These are phyloP conservation scores for Morpho achilles DNA, from an alignment of 2,888 invertebrate genomes.

Conservation along the genomic window DNA sequence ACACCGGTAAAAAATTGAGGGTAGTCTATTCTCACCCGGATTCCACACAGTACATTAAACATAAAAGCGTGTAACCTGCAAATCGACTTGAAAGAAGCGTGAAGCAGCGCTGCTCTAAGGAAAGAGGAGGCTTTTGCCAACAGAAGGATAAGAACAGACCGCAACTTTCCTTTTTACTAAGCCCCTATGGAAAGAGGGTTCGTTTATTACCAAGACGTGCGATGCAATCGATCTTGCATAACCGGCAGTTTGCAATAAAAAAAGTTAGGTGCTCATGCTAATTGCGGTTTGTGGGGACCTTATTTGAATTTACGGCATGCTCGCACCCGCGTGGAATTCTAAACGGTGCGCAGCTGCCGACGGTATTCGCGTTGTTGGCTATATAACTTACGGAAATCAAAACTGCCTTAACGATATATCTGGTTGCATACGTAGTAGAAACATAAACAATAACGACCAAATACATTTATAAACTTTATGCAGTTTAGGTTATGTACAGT, in stretches of 20 bases:
- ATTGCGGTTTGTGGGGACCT: conserved; percentile 66
- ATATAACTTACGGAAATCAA: conserved; percentile 43
- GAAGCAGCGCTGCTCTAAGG: no score
- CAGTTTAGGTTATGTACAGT: no score
- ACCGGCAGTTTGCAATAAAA: conserved; percentile 38
- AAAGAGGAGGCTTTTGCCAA: no score
- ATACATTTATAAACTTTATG: no score
- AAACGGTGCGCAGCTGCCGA: conserved; percentile 52
- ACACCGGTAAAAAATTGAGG: no score
- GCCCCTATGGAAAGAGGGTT: neutral
- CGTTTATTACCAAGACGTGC: conserved; percentile 3
- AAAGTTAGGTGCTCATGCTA: conserved; percentile 50
- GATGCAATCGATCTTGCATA: conserved; percentile 33
- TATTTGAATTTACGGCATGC: conserved; percentile 61
- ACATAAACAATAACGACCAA: neutral
- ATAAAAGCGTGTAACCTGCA: no score
- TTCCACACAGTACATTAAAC: no score
- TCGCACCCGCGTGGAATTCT: conserved; percentile 56
- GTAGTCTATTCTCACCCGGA: no score
- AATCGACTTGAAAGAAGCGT: no score
- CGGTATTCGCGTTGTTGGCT: conserved; percentile 41
- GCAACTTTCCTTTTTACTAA: no score
- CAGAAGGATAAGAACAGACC: no score
- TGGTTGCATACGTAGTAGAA: conserved; percentile 2
- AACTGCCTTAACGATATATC: conserved; percentile 28